These are phyloP conservation scores for Eonycteris spelaea DNA, from an alignment of 2,113 vertebrate genomes.

Conservation along the genomic window DNA sequence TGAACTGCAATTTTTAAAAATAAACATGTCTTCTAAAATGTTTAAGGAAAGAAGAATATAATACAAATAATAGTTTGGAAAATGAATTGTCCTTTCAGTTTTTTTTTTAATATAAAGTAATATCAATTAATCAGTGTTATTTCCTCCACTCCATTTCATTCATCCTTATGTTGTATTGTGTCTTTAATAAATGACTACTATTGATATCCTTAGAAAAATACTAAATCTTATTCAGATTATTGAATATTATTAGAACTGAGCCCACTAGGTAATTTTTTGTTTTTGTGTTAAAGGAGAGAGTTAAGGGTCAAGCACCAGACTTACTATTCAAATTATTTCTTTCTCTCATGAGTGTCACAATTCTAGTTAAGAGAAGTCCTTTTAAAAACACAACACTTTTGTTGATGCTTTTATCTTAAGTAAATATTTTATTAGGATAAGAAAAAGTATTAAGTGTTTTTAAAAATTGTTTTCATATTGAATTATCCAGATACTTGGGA, in stretches of 20 bases:
- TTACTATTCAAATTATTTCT: not conserved
- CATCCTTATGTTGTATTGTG: not conserved
- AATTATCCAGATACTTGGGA: conserved; percentile 25
- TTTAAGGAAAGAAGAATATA: not conserved
- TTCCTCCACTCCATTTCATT: not conserved
- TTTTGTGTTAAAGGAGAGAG: not conserved
- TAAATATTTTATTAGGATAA: conserved; percentile 56
- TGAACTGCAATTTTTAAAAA: not conserved
- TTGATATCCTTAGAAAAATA: not conserved
- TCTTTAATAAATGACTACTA: not conserved
- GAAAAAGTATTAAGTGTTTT: conserved; percentile 11
- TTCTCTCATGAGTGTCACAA: not conserved
- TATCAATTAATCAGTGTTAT: not conserved
- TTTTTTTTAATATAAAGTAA: not conserved
- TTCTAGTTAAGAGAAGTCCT: not conserved
- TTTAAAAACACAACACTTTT: conserved; percentile 11
- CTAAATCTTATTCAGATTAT: conserved; percentile 21
- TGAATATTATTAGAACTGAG: not conserved
- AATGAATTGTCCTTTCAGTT: not conserved
- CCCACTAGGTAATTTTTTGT: not conserved
- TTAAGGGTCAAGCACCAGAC: not conserved
- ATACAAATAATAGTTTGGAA: not conserved
- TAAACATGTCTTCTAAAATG: not conserved
- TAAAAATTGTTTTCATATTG: not conserved
- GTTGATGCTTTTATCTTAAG: conserved; percentile 24